Evolutionary conservation across 1,140 invertebrate species (phyloP).

Genomic region (Drosophila bocki): DNA sequence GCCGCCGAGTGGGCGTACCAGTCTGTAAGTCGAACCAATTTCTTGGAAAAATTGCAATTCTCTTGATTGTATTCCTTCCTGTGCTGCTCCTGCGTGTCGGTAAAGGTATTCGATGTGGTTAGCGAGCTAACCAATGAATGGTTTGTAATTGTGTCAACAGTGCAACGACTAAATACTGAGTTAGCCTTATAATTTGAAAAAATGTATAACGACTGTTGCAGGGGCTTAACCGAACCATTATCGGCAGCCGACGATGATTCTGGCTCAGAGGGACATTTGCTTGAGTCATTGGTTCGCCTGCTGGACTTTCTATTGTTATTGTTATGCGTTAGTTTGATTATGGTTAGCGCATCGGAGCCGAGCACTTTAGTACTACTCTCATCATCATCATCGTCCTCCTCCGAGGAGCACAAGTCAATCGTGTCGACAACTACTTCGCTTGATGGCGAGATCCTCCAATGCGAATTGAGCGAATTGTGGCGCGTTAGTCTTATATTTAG

Average conservation of each 20-base stretch:
- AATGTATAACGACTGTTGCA: slow-evolving; percentile 79
- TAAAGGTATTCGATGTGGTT: slow-evolving; percentile 48
- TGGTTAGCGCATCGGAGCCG: slow-evolving; percentile 36
- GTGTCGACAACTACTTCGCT: slow-evolving; percentile 84
- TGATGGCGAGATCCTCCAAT: slow-evolving; percentile 80
- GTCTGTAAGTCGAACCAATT: slow-evolving; percentile 54
- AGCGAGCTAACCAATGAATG: slow-evolving; percentile 43
- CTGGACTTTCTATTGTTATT: slow-evolving; percentile 25
- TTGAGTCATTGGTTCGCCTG: slow-evolving; percentile 15
- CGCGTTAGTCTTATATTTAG: slow-evolving; percentile 82
- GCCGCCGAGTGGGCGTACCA: slow-evolving; percentile 53
- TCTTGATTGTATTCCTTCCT: slow-evolving; percentile 73
- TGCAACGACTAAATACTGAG: slow-evolving; percentile 61
- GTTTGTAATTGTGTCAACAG: slow-evolving; percentile 54
- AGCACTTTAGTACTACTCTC: slow-evolving; percentile 25
- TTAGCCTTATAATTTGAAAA: slow-evolving; percentile 82
- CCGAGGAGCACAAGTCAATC: slow-evolving; percentile 87
- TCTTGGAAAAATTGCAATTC: slow-evolving; percentile 72
- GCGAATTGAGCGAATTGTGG: slow-evolving; percentile 72
- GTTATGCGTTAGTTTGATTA: slow-evolving; percentile 52
- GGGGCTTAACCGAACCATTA: slow-evolving; percentile 60
- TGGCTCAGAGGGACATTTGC: slow-evolving; percentile 25
- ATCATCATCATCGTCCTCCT: slow-evolving; percentile 86
- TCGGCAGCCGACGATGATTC: slow-evolving; percentile 23
- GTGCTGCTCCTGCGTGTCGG: slow-evolving; percentile 46